These are phyloP conservation scores for Apamea anceps DNA, from an alignment of 2,888 invertebrate genomes.

Conservation along the genomic window DNA sequence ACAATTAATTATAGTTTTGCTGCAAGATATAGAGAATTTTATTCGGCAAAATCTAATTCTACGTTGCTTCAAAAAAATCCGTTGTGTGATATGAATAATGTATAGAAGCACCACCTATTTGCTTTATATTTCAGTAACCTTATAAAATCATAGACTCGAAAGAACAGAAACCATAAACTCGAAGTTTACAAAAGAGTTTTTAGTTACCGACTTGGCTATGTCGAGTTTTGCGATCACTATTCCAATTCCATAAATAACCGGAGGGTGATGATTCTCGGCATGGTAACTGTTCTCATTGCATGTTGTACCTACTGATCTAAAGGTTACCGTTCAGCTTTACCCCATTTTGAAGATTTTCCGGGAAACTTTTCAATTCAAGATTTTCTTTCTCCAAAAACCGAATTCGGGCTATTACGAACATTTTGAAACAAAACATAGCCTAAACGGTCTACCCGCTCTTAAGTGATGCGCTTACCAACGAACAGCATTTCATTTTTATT, in stretches of 20 bases:
- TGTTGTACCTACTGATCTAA: constrained; percentile 13
- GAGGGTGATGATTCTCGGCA: not conserved
- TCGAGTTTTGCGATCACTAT: not conserved
- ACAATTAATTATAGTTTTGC: not conserved
- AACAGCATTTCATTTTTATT: not conserved
- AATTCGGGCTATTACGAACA: not conserved
- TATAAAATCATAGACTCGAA: not conserved
- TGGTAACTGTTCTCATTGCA: not conserved
- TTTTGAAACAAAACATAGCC: not conserved
- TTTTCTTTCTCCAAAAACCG: not conserved
- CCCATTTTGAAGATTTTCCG: not conserved
- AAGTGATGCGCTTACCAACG: not conserved
- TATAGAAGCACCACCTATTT: not conserved
- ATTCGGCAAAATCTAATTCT: not conserved
- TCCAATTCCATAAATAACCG: not conserved
- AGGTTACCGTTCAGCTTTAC: not conserved
- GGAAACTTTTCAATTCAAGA: not conserved
- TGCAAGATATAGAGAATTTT: not conserved
- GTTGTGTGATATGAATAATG: not conserved
- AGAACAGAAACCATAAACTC: too few relatives aligned
- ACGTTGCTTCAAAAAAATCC: not conserved
- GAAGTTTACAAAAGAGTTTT: not conserved
- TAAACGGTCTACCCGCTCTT: not conserved
- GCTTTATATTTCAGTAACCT: not conserved
- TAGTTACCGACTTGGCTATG: not conserved